Conservation (phyloP, 2,797 vertebrate species). For the Acanthis flammea region DNA sequence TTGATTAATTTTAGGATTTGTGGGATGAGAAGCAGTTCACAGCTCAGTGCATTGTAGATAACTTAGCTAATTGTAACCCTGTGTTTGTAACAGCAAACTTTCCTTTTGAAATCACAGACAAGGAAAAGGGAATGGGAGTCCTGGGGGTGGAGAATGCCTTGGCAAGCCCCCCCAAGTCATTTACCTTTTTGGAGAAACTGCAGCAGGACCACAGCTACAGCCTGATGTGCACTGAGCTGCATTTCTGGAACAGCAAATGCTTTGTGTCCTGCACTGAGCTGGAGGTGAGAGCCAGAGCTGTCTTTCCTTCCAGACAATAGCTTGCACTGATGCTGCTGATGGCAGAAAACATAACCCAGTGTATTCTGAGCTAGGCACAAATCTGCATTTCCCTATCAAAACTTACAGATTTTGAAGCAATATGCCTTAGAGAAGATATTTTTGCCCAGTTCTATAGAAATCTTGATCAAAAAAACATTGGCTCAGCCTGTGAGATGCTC, state of each 20-base stretch:
- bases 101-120: not conserved
- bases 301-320: not conserved
- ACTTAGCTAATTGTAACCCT: not conserved
- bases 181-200: not conserved
- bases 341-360: not conserved
- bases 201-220: not conserved
- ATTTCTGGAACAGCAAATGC: not conserved
- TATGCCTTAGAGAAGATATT: not conserved
- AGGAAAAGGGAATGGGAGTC: not conserved
- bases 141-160: not conserved
- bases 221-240: not conserved
- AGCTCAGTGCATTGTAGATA: not conserved
- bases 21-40: not conserved
- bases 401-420: not conserved
- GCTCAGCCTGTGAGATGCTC: not conserved
- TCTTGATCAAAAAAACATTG: not conserved
- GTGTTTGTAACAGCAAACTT: not conserved
- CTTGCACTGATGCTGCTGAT: not conserved
- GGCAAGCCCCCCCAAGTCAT: not conserved
- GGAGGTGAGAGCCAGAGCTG: not conserved
- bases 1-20: not conserved
- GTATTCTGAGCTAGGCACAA: not conserved
- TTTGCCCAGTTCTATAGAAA: not conserved
- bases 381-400: not conserved
- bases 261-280: not conserved